Base-by-base conservation (phyloP, 2,113 vertebrate species). In the Misgurnus anguillicaudatus region DNA sequence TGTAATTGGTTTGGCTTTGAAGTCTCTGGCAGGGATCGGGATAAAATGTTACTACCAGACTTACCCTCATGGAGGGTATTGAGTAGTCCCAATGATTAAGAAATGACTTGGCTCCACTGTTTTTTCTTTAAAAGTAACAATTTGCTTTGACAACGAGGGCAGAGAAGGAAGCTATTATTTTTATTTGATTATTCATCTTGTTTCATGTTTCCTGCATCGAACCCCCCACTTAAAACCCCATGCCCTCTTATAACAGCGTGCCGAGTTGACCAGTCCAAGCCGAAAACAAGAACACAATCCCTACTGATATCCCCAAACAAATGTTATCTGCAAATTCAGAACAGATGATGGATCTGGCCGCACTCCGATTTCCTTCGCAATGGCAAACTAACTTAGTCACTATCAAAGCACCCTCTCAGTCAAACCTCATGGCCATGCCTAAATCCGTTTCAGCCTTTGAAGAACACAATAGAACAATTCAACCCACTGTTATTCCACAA, bases 1-100 rank as follows among this genome's bases (percentile, higher is more conserved):
- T 80, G 81, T 89, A 90, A 91, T 88, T 86, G 88, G 81, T 85
- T 81, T 79, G 77, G 73, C 86, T 89, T 88, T 89, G 83, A 90
- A 82, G 89, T 89, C 71, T 82, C 80, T 47, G 64, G 83, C 36
- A 80, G 78, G 53, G 84, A 86, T 82, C 63, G 79, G 81, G 80
- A 82, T 77, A 21, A 72, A 82, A 65, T 62, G 80, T 48, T 75
- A 82, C 75, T 80, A 82, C 81, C 85, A 66, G 75, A 83, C 83
- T 83, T 53, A 78, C 61, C 61, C n/a, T 19, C 53, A n/a, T 51
- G 76, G 67, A 78, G 82, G 79, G 79, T 84, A 87, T 86, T 84
- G 85, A 84, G 80, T 76, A 63, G 77, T 86, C 79, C 13, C 61
- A 75, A 82, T 79, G 78, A 88, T 77, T 82, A 81, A 75, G 82